Conservation (phyloP, 2,797 vertebrate species). For the Cyprinodon diabolis region DNA sequence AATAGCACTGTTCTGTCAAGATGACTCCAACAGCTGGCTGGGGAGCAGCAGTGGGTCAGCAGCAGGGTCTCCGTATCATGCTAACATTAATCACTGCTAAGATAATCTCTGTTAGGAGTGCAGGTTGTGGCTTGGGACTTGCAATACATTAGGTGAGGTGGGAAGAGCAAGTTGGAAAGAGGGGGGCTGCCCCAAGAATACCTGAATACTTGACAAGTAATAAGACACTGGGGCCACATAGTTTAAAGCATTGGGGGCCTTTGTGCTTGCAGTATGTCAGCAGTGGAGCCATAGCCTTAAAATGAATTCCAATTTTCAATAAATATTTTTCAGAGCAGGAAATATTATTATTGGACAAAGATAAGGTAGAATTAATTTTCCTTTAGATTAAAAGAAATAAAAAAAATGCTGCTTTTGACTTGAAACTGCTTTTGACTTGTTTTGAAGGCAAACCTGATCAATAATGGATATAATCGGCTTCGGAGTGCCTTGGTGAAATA, state of each 20-base stretch:
- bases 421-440: neutral
- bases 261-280: constrained; percentile 8
- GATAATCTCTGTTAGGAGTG: constrained; percentile 61
- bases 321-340: constrained; percentile 12
- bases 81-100: constrained; percentile 81
- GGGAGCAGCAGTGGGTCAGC: constrained; percentile 57
- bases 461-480: neutral
- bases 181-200: constrained; percentile 21
- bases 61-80: constrained; percentile 71
- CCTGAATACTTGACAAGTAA: constrained; percentile 32
- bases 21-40: constrained; percentile 35
- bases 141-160: constrained; percentile 48
- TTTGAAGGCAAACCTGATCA: neutral
- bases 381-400: neutral
- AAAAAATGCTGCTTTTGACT: neutral
- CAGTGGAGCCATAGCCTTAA: neutral
- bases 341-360: constrained; percentile 12
- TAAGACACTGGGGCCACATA: constrained; percentile 27
- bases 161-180: neutral
- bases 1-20: constrained; percentile 44
- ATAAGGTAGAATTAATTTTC: neutral
- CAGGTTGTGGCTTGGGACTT: constrained; percentile 48
- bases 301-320: constrained; percentile 17
- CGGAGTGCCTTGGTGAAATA: neutral
- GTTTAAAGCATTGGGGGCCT: constrained; percentile 13